phyloP scores from a whole-genome alignment of 37 sponge, comb jelly and placozoan genomes.

The Crambe crambe region DNA sequence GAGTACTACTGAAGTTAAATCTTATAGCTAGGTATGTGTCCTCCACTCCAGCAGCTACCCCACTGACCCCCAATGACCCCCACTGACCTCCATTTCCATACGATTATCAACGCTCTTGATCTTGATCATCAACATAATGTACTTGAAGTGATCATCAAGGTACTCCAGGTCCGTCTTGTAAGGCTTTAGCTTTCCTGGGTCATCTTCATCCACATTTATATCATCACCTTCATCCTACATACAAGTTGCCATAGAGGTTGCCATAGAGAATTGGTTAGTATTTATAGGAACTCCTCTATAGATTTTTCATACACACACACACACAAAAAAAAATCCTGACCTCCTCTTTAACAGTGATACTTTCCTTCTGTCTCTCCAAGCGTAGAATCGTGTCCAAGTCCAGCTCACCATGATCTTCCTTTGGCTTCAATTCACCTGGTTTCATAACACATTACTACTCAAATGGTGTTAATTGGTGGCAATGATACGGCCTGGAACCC shows the following conservation, averaged over 20 bases:
- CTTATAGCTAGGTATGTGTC: too few species aligned
- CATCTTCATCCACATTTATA: constrained; percentile 21
- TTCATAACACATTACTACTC: too few species aligned
- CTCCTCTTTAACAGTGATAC: neutral
- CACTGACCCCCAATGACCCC: too few species aligned
- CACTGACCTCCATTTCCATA: constrained; percentile 65
- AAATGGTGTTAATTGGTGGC: too few species aligned
- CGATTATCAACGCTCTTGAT: constrained; percentile 58
- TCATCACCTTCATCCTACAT: constrained; percentile 1
- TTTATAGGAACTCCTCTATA: neutral
- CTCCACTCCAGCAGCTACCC: too few species aligned
- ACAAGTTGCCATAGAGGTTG: neutral
- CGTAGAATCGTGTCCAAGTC: constrained; percentile 32
- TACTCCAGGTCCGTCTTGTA: constrained; percentile 89
- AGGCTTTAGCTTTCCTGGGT: constrained; percentile 60
- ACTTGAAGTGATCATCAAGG: constrained; percentile 74
- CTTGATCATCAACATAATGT: constrained; percentile 12
- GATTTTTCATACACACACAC: neutral
- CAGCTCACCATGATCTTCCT: neutral
- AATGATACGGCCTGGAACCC: too few species aligned
- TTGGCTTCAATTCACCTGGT: too few species aligned
- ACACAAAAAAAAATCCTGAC: neutral
- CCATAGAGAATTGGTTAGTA: neutral
- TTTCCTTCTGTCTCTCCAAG: constrained; percentile 43
- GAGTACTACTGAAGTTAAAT: too few species aligned